Evolutionary conservation across 2,113 vertebrate species (phyloP).

Genomic region (Ornithorhynchus anatinus): DNA sequence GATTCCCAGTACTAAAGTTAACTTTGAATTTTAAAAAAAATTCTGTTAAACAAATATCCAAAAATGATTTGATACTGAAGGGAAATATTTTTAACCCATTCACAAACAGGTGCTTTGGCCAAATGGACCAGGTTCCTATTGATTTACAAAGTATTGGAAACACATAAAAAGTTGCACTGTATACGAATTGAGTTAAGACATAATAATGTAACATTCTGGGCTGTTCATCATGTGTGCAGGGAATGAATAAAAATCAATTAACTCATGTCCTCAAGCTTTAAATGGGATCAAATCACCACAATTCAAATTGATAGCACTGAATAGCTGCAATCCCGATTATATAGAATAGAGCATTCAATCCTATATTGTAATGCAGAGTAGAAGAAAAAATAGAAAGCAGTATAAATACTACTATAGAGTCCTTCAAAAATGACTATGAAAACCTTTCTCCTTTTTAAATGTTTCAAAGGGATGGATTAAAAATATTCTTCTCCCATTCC

Average conservation of each 20-base stretch:
- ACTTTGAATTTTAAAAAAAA: no score
- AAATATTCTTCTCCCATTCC: background rate
- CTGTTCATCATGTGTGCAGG: background rate
- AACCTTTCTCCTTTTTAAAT: no score
- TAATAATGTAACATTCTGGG: background rate
- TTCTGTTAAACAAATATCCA: no score
- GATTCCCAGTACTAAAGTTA: no score
- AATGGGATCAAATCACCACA: conserved; percentile 10
- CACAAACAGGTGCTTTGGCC: no score
- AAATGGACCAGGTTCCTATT: no score
- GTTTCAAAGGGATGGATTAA: background rate
- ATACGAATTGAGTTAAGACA: conserved; percentile 2
- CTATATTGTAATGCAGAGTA: background rate
- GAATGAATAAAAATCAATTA: background rate
- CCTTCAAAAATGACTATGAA: no score
- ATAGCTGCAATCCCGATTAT: background rate
- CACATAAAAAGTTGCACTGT: conserved; percentile 8
- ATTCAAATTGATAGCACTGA: conserved; percentile 27
- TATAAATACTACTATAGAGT: no score
- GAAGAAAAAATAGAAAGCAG: no score
- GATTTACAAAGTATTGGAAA: background rate
- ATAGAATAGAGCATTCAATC: background rate
- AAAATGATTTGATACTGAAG: no score
- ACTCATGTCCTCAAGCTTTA: conserved; percentile 16
- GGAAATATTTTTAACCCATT: no score